Evolutionary conservation across 2,113 vertebrate genomes (phyloP).

Genomic region (Glaucomys volans): DNA sequence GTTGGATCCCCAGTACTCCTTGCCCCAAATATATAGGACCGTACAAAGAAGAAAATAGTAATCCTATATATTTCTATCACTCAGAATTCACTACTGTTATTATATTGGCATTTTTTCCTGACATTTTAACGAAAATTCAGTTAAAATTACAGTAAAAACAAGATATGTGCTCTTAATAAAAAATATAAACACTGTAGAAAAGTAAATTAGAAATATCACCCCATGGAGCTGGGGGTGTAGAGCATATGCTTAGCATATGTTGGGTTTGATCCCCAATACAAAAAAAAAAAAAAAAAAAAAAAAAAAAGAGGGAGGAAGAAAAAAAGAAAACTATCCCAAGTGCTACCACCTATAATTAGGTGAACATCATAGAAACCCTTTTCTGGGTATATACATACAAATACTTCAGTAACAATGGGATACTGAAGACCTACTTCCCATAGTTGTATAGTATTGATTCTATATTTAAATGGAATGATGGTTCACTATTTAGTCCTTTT

Average conservation of each 20-base stretch:
- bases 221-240: no score
- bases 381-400: neutral
- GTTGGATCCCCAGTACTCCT: no score
- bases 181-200: no score
- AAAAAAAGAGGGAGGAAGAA: no score
- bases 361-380: neutral
- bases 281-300: no score
- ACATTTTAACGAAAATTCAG: neutral
- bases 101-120: slow-evolving; percentile 29
- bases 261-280: no score
- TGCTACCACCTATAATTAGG: neutral
- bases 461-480: neutral
- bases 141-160: neutral
- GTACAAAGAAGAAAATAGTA: neutral
- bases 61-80: slow-evolving; percentile 1
- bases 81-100: neutral
- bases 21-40: neutral
- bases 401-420: neutral
- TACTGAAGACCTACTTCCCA: neutral
- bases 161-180: no score
- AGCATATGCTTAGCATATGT: no score
- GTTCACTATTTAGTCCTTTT: neutral
- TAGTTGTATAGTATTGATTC: neutral
- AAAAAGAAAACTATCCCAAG: neutral
- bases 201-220: no score